These are phyloP conservation scores for Mesitornis unicolor DNA, from an alignment of 2,113 vertebrate genomes.

Conservation along the genomic window DNA sequence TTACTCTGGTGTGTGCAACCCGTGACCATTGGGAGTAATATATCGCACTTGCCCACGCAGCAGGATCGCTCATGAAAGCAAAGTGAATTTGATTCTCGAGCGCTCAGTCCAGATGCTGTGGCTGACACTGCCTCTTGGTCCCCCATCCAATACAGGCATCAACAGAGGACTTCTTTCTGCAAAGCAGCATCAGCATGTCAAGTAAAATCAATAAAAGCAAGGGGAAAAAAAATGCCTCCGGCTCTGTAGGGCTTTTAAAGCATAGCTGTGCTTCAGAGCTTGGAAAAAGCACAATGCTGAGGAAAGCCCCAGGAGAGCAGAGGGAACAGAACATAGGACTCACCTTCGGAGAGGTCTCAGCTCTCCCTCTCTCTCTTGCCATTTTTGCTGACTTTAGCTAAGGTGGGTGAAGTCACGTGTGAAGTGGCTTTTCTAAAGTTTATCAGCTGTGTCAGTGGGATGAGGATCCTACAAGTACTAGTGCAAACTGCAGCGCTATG, in stretches of 20 bases:
- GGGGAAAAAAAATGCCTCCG: not conserved
- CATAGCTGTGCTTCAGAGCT: not conserved
- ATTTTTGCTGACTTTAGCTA: not conserved
- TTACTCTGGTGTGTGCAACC: not conserved
- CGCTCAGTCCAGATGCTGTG: not conserved
- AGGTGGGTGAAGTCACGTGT: not conserved
- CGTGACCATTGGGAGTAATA: fast-evolving
- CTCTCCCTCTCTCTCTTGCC: not conserved
- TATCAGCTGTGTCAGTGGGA: not conserved
- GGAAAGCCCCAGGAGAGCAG: not conserved
- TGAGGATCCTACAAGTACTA: not conserved
- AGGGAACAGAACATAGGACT: not conserved
- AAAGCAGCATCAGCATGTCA: slow-evolving; percentile 7
- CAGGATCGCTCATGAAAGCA: not conserved
- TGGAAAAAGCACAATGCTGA: not conserved
- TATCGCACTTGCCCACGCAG: not conserved
- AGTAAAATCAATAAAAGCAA: slow-evolving; percentile 18
- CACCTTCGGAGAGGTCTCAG: not conserved
- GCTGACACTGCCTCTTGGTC: not conserved
- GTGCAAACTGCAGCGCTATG: not conserved
- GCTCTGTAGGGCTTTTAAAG: not conserved
- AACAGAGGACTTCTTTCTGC: not conserved
- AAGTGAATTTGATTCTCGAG: not conserved
- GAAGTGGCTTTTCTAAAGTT: not conserved
- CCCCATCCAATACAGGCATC: not conserved